Conservation (phyloP, 2,888 invertebrate genomes). For the Dryobota labecula region DNA sequence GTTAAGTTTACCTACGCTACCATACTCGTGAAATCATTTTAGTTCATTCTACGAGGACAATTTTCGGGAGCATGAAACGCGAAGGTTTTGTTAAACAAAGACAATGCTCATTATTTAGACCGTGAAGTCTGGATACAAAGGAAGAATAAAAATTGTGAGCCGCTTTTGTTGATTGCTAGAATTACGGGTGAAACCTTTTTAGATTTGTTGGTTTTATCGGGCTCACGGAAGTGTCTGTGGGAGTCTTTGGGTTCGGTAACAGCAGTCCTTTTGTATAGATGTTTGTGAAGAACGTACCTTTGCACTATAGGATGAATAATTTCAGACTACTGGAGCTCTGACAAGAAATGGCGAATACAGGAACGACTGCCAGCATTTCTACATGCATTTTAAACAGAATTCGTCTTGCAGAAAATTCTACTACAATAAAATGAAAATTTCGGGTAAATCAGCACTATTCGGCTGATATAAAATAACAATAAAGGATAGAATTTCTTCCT, state of each 20-base stretch:
- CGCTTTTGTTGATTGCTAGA: conserved; percentile 33
- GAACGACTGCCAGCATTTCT: no score
- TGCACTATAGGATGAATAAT: not conserved
- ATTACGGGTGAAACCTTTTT: conserved; percentile 10
- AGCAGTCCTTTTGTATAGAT: not conserved
- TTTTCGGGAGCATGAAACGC: conserved; percentile 31
- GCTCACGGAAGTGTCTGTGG: not conserved
- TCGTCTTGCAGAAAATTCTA: not conserved
- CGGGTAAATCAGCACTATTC: not conserved
- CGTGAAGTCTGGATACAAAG: conserved; percentile 55
- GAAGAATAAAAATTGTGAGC: conserved; percentile 31
- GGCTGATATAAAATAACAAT: not conserved
- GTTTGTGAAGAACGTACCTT: not conserved
- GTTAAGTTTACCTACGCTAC: not conserved
- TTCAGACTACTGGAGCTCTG: not conserved
- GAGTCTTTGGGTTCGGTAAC: not conserved
- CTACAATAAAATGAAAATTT: not conserved
- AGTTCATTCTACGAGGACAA: conserved; percentile 27
- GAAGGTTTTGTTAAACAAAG: conserved; percentile 34
- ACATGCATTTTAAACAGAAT: not conserved
- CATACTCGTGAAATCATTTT: not conserved
- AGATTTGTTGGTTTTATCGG: conserved; percentile 6
- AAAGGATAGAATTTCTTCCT: conserved; percentile 14
- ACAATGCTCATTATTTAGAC: conserved; percentile 55
- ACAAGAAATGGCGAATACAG: not conserved